Base-by-base conservation (phyloP, 2,113 vertebrate species). In the Orthonyx spaldingii region DNA sequence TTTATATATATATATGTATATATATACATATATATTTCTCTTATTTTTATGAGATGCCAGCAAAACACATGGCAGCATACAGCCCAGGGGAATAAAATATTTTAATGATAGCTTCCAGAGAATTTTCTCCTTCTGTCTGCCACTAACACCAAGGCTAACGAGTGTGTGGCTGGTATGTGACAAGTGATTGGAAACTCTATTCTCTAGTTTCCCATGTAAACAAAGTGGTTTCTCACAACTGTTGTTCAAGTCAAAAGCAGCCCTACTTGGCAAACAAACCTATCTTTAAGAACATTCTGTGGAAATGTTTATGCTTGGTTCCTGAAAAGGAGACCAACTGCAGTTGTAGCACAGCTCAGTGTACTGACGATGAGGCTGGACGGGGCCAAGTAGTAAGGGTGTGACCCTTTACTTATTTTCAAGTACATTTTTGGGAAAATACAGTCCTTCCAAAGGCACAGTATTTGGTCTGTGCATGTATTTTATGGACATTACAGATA, bases 131-230 rank as follows among this genome's bases (percentile, higher is more conserved):
- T 80, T 44, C 74, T 89, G 68, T 37, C 60, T 92, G 69, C 84
- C 52, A 46, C 84, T 87, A 75, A 64, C 60, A 55, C 47, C 44
- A 22, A 13, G 42, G 75, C n/a, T 70, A 94, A 84, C 0, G 16
- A 77, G 66, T 7, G 9, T 61, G 63, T 57, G 60, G 72, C 90
- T 95, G 75, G 47, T 92, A 90, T 44, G 42, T 86, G 75, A 93
- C 68, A 87, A 96, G 66, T 69, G 87, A 89, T 78, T 93, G 79
- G 59, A 82, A 94, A 93, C 35, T 60, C 87, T 91, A 19, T 80
- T 87, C 50, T 68, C 65, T 61, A 61, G 44, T 72, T 95, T 91
- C 70, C 8, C 19, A 6, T 18, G 19, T 92, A 93, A 95, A 93
- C 84, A 93, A 84, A 87, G 74, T 30, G 63, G 32, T 80, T 93